Conservation (phyloP, 1,140 invertebrate genomes). For the Macrosteles quadrilineatus region DNA sequence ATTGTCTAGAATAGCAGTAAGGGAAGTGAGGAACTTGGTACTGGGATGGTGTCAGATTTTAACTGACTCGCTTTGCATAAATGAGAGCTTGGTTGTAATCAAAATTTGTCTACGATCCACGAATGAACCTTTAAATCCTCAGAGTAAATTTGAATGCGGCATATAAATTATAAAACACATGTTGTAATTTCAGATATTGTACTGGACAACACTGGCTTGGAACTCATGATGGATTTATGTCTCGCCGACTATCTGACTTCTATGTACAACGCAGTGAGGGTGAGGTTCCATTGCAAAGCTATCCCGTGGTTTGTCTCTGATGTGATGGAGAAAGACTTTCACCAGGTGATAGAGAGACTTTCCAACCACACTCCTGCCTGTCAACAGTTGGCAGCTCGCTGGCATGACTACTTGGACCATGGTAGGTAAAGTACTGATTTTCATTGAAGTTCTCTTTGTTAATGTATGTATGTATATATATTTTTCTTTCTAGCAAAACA, state of each 20-base stretch:
- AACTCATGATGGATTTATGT: conserved; percentile 88
- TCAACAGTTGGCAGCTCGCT: conserved; percentile 55
- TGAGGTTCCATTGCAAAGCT: conserved; percentile 85
- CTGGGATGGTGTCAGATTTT: too few species aligned
- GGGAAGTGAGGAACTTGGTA: too few species aligned
- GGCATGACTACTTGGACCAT: conserved; percentile 57
- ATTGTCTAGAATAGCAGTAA: too few species aligned
- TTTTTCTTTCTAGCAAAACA: not conserved
- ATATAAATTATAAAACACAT: too few species aligned
- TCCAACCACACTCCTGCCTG: conserved; percentile 48
- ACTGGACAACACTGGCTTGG: conserved; percentile 93
- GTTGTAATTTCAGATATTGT: conserved; percentile 67
- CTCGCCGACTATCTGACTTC: conserved; percentile 77
- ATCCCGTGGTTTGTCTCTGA: conserved; percentile 98
- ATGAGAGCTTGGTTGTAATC: too few species aligned
- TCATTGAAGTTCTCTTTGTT: not conserved
- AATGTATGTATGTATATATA: not conserved
- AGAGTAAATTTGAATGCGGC: too few species aligned
- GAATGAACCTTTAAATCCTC: too few species aligned
- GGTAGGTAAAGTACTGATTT: conserved; percentile 37
- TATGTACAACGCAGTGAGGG: conserved; percentile 63
- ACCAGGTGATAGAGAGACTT: conserved; percentile 63
- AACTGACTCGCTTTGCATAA: too few species aligned
- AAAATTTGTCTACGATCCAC: too few species aligned
- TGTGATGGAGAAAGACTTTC: conserved; percentile 73